Base-by-base conservation (phyloP, 2,888 invertebrate genomes). In the Brassicogethes aeneus region DNA sequence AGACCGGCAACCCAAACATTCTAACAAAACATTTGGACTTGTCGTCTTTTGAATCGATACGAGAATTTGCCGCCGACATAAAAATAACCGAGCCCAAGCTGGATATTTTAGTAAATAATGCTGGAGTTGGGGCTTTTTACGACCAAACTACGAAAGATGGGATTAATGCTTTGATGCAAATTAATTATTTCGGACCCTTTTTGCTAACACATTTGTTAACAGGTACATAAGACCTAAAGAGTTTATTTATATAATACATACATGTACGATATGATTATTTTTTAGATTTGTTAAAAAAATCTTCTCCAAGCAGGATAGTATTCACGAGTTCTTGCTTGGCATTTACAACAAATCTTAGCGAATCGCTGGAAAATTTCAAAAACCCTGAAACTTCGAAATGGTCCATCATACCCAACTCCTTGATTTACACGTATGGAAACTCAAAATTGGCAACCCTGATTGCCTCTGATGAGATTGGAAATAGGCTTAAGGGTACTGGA, bases 171-270 rank as follows among this genome's bases (percentile, higher is more conserved):
- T 75, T 73, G 36, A 74, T 81, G 70, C 81, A 81, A 48, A 73
- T 79, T 7, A 85, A 85, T 51, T 76, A 83, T 54, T 77, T 80
- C 53, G 83, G 82, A 3, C 78, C 77, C 3, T 85, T 85, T 57
- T 62, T 86, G 15, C 64, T 86, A 38, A 84, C 83, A 0, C 67
- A 79, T 44, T 70, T 86, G 1, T 61, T 86, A 0, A 55, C 74
- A 1, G 76, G 77, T 47, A 47, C 10, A 12, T 32, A 12, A 23
- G 5, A 10, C 23, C 10, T 10, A 23, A 7, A 10, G 12, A 8
- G 13, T 5, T 7, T 32, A 32, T 32, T 32, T 3, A 13, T 10
- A 32, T 32, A 10, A 13, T 23, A 23, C 10, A 45, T 39, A n/a
- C 3, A 23, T 10, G 23, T 23, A 7, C 5, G 10, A 23, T 23